phyloP scores from a whole-genome alignment of 2,888 invertebrate species.

The Ctenicera cuprea region DNA sequence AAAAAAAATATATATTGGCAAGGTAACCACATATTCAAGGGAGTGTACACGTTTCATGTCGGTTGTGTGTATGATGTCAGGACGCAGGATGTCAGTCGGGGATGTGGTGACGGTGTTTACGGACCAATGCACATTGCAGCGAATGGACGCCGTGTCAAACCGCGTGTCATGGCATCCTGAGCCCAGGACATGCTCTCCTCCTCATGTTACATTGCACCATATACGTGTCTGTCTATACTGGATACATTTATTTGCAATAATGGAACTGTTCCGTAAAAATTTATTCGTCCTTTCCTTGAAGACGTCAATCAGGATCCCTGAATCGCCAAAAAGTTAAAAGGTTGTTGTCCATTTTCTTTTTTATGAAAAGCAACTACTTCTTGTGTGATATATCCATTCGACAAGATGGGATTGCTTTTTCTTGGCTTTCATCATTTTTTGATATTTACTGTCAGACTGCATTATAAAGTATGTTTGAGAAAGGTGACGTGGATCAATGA shows the following conservation, averaged over 20 bases:
- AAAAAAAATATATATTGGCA: background rate
- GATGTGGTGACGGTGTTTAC: conserved; percentile 65
- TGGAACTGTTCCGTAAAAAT: background rate
- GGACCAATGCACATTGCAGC: conserved; percentile 63
- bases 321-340: conserved; percentile 5
- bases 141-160: conserved; percentile 67
- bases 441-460: conserved; percentile 50
- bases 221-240: conserved; percentile 3
- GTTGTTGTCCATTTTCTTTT: conserved; percentile 14
- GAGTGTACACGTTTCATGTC: conserved; percentile 38
- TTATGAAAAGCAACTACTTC: conserved; percentile 17
- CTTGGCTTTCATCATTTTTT: conserved; percentile 44
- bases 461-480: conserved; percentile 51
- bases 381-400: conserved; percentile 10
- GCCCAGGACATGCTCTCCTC: conserved; percentile 51
- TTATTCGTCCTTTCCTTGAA: background rate
- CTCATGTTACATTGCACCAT: conserved; percentile 35
- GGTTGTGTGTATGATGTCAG: conserved; percentile 47
- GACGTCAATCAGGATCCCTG: background rate
- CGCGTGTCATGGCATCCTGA: conserved; percentile 65
- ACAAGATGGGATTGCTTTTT: conserved; percentile 30
- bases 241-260: background rate
- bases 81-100: conserved; percentile 63
- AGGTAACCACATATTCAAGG: conserved; percentile 27
- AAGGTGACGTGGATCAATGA: conserved; percentile 55